Base-by-base conservation (phyloP, 1,140 invertebrate genomes). In the Latrodectus geometricus region DNA sequence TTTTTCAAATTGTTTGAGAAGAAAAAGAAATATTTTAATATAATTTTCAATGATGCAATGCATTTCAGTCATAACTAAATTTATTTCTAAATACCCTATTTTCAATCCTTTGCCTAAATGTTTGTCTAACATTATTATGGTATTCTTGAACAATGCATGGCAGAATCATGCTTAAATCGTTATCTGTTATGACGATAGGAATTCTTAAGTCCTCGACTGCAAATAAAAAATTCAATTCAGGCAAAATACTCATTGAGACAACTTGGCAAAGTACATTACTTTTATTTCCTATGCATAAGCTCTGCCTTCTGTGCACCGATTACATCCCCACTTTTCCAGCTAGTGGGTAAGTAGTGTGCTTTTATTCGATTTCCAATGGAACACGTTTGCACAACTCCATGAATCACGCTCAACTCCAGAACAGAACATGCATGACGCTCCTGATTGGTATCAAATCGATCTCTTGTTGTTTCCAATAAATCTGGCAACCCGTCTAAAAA, bases 401-500 rank as follows among this genome's bases (percentile, higher is more conserved):
- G 17, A 11, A 17, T 61, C 54, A 61, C 54, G 54, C 54, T 61
- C 54, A 14, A 11, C 17, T 11, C 54, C 11, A 61, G 17, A 14
- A 14, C 2, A 8, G 17, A 17, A 8, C 54, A 61, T 61, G 54
- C 65, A 69, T 80, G 35, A 52, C 68, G 21, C 23, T 52, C 52
- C 69, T 72, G 79, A 82, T 82, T 82, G 69, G 79, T 61, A 82
- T 72, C 79, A 72, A 61, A 82, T 82, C 79, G 68, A 82, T 73
- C 79, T 54, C 48, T 61, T 73, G 68, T 68, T 17, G 21, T 54
- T 56, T n/a, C 79, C 79, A 68, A 82, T 82, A 82, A 73, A 82
- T 82, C 79, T 61, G 48, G 49, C 20, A 52, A 49, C 8, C 69
- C 68, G 50, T 50, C 79, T 82, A 73, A 72, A 78, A 82, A 82